phyloP scores from a whole-genome alignment of 2,888 invertebrate genomes.

The Portevinia maculata region DNA sequence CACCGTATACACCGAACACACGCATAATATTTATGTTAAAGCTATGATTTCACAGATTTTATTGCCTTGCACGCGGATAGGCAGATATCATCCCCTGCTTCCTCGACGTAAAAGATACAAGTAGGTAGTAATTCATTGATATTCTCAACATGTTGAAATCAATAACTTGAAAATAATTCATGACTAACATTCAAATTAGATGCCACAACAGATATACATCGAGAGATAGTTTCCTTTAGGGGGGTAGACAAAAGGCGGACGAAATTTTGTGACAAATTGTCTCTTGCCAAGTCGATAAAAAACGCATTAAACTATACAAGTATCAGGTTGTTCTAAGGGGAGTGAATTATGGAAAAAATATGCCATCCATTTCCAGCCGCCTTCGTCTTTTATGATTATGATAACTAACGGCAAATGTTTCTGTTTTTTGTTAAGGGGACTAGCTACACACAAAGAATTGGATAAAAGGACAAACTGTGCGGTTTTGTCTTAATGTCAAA shows the following conservation, averaged over 20 bases:
- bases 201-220: constrained; percentile 15
- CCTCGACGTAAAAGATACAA: constrained; percentile 6
- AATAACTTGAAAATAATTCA: constrained; percentile 74
- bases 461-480: constrained; percentile 64
- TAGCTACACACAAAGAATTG: constrained; percentile 2
- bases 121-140: constrained; percentile 55
- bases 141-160: constrained; percentile 72
- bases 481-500: constrained; percentile 73
- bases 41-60: constrained; percentile 42
- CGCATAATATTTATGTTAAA: constrained; percentile 32
- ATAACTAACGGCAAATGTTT: constrained; percentile 54
- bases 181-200: constrained; percentile 71
- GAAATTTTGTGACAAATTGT: constrained; percentile 70
- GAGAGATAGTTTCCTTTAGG: no score
- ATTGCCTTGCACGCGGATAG: constrained; percentile 20
- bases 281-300: constrained; percentile 74
- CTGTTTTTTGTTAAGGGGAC: constrained; percentile 5
- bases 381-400: constrained; percentile 54
- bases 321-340: constrained; percentile 63
- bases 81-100: constrained; percentile 10
- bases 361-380: constrained; percentile 57
- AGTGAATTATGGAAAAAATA: constrained; percentile 71
- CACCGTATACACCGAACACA: background rate
- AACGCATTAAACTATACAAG: constrained; percentile 70
- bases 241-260: constrained; percentile 17